A percentile compares a stretch with the other conserved stretches of the same genome.
Conservation (phyloP, 2,888 invertebrate species). For the Leucophenga maculata region DNA sequence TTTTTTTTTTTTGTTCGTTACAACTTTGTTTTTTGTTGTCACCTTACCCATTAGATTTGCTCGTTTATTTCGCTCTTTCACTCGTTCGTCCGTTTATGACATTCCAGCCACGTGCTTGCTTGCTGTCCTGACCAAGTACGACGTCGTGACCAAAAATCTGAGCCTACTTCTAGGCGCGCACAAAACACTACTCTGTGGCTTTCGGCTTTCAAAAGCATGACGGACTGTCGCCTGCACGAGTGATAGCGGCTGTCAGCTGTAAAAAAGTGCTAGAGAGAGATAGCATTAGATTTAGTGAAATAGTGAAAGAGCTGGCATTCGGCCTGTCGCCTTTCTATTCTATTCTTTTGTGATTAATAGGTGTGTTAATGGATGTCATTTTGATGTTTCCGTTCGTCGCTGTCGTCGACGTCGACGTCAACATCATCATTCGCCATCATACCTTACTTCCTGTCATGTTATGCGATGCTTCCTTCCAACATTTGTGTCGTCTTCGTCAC, state of each 20-base stretch:
- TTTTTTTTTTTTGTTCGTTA: constrained; percentile 42
- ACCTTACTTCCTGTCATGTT: not conserved
- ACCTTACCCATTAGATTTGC: constrained; percentile 53
- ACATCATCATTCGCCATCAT: constrained; percentile 16
- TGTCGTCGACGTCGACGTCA: not conserved
- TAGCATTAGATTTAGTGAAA: not conserved
- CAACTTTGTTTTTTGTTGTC: constrained; percentile 46
- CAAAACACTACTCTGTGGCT: not conserved
- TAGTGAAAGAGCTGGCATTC: constrained; percentile 1
- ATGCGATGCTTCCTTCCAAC: too few relatives aligned
- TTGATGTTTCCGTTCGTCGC: constrained; percentile 58
- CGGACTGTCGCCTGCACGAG: not conserved
- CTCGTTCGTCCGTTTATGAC: constrained; percentile 13
- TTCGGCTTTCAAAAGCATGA: constrained; percentile 14
- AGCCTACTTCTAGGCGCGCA: constrained; percentile 13
- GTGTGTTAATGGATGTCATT: constrained; percentile 71
- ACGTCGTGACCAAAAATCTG: not conserved
- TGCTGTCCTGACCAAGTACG: not conserved
- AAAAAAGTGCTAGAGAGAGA: not conserved
- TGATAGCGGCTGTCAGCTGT: not conserved
- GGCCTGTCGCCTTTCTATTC: constrained; percentile 24
- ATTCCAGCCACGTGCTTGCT: constrained; percentile 2
- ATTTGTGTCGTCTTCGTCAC: not conserved
- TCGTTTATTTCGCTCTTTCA: constrained; percentile 48
- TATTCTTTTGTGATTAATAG: constrained; percentile 65